Base-by-base conservation (phyloP, 2,888 invertebrate species). In the Biston stratarius region DNA sequence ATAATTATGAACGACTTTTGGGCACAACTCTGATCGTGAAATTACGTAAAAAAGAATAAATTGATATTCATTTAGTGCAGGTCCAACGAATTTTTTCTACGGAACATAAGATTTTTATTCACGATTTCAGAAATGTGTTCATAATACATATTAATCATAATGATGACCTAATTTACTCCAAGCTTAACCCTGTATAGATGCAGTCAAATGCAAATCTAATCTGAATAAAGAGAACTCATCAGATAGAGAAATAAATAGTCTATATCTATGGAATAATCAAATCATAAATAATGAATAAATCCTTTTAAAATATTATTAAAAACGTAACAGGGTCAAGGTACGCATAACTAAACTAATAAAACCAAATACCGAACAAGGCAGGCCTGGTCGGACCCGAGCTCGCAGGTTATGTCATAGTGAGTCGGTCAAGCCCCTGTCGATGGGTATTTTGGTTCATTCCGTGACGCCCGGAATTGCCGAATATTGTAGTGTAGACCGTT, bases 311-410 rank as follows among this genome's bases (percentile, higher is more conserved):
- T 49, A 48, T n/a, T 11, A 59, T 42, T 45, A 9, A 49, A 49
- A 40, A 49, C n/a, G 7, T 42, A 15, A 42, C 40, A 14, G 9
- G 59, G 59, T 59, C 59, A 49, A 59, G 58, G 58, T 10, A 15
- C 24, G 58, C 38, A 58, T 58, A 24, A 42, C 6, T 8, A 42
- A 55, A 42, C n/a, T 7, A 53, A 38, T 15, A 38, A 38, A 42
- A 3, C 15, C 53, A 52, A 52, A 15, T 15, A 55, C 24, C 5
- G 33, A 44, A n/a, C 6, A 38, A 53, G 14, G 38, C 52, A 15
- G 38, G 38, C 9, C 14, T 53, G 6, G 52, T 38, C 15, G 14
- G 52, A 38, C 14, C 52, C 38, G n/a, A n/a, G 11, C 15, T 11
- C 38, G 38, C 36, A 38, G 38, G 10, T 14, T 38, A 5, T 7